phyloP scores from a whole-genome alignment of 2,113 vertebrate genomes.

The Aythya baeri region DNA sequence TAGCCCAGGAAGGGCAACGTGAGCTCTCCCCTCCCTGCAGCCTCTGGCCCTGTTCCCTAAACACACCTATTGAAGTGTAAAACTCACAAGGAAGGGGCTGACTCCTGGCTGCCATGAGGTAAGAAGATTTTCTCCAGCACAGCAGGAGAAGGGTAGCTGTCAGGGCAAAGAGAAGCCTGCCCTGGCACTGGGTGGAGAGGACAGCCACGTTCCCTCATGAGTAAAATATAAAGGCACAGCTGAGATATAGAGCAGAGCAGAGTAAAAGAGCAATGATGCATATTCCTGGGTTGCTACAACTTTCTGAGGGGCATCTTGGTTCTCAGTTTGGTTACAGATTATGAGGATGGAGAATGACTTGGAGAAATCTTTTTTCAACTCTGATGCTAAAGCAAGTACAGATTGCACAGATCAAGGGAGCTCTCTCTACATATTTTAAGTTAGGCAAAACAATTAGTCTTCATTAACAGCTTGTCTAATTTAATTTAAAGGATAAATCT shows the following conservation, averaged over 20 bases:
- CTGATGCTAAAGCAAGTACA: not conserved
- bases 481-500: slow-evolving; percentile 45
- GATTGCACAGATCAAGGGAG: not conserved
- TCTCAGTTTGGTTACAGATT: not conserved
- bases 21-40: not conserved
- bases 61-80: not conserved
- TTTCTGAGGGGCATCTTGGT: not conserved
- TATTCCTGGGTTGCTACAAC: not conserved
- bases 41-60: not conserved
- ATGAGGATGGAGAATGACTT: not conserved
- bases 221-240: not conserved
- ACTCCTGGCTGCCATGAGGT: not conserved
- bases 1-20: not conserved
- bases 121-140: not conserved
- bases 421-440: not conserved
- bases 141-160: not conserved
- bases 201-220: not conserved
- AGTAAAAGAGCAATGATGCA: not conserved
- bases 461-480: slow-evolving; percentile 52
- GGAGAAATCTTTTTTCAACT: not conserved
- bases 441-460: slow-evolving; percentile 47
- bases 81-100: not conserved
- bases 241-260: not conserved
- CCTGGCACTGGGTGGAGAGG: not conserved
- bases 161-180: not conserved